Evolutionary conservation across 2,888 invertebrate species (phyloP).

Genomic region (Disparrhopalites patrizii): DNA sequence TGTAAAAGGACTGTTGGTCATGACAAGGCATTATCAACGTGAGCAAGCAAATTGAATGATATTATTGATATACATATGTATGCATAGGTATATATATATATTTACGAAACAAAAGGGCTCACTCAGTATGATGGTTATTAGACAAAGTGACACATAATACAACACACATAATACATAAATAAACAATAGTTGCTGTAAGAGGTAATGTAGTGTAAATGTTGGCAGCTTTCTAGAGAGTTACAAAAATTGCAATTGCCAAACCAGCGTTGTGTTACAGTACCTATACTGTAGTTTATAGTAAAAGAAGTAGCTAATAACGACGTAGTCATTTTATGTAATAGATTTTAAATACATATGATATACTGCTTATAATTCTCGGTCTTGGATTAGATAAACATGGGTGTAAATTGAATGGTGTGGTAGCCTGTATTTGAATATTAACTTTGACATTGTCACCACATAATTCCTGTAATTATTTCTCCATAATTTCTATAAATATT

Average conservation of each 20-base stretch:
- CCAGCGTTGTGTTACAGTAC: slow-evolving; percentile 16
- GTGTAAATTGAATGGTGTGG: too few relatives aligned
- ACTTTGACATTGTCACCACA: too few relatives aligned
- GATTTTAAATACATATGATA: not conserved
- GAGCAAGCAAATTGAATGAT: slow-evolving; percentile 9
- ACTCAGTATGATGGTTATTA: not conserved
- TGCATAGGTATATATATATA: not conserved
- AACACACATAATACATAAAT: not conserved
- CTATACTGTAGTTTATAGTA: not conserved
- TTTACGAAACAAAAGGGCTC: not conserved
- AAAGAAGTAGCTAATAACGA: too few relatives aligned
- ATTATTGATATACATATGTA: slow-evolving; percentile 2
- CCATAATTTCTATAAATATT: too few relatives aligned
- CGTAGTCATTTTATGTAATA: not conserved
- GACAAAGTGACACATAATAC: not conserved
- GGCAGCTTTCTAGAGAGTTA: too few relatives aligned
- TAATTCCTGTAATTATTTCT: too few relatives aligned
- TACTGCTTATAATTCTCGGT: not conserved
- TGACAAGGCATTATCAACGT: slow-evolving; percentile 9
- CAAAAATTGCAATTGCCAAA: not conserved
- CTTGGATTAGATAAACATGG: not conserved
- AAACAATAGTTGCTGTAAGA: not conserved
- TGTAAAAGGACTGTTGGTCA: not conserved
- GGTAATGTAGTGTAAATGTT: too few relatives aligned
- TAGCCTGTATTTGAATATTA: too few relatives aligned